A percentile compares a stretch with the other conserved stretches of the same genome.
These are phyloP conservation scores for Cynopterus sphinx DNA, from an alignment of 2,797 vertebrate species.

Conservation along the genomic window DNA sequence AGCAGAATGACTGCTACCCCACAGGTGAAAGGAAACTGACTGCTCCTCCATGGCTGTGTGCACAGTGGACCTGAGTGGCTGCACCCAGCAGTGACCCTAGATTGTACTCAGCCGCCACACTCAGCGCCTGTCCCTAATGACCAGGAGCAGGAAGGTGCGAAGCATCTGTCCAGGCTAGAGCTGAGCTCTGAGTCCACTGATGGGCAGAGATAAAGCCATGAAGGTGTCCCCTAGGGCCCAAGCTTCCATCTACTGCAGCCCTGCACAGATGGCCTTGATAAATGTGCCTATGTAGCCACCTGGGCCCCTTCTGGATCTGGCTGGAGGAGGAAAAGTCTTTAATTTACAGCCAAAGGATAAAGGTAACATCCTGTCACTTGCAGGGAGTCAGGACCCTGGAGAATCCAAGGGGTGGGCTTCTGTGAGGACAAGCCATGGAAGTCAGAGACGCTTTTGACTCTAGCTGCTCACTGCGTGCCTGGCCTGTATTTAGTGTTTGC, in stretches of 20 bases:
- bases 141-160: neutral
- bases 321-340: neutral
- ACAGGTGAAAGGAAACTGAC: accelerated
- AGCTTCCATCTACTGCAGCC: neutral
- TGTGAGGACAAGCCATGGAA: neutral
- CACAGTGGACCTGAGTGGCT: neutral
- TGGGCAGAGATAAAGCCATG: neutral
- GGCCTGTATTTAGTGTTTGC: neutral
- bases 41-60: accelerated
- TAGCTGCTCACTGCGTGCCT: accelerated
- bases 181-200: neutral
- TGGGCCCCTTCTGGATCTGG: neutral
- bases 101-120: no score
- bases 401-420: neutral
- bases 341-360: neutral
- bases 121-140: neutral
- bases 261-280: neutral
- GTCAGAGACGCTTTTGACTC: accelerated
- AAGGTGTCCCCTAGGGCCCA: neutral
- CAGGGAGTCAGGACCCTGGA: neutral
- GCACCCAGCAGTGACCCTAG: neutral
- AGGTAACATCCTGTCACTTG: neutral
- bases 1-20: neutral
- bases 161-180: neutral
- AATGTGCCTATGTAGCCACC: neutral